Evolutionary conservation across 2,797 vertebrate genomes (phyloP), one percentile per base, ranked within the genome.

Genomic region (Perodicticus potto): DNA sequence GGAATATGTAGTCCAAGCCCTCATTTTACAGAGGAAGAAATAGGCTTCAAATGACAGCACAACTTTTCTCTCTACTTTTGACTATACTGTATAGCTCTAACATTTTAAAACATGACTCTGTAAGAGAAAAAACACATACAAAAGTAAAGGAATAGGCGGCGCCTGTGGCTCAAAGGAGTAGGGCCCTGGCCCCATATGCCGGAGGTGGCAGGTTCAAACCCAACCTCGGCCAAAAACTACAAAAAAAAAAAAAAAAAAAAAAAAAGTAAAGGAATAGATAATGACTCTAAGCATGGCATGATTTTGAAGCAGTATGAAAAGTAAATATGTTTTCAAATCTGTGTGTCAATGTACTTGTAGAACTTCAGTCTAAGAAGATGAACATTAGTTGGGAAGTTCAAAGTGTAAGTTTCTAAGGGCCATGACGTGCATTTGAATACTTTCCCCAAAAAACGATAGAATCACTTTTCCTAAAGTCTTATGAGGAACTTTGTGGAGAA

Each of bases 401-500:
- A 74, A 43, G 29, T 59, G 3, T 94, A 80, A 25, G 40, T 63
- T 69, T 85, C n/a, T 70, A 73, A 74, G 80, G 53, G 20, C 77
- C 11, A 74, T 7, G 85, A 40, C 20, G 57, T 27, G 3, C 29
- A 91, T 78, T 74, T 94, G 40, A 96, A 95, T 86, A 72, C 12
- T 92, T 94, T 86, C 78, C 70, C 55, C 81, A 85, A 81, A 80
- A 94, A 90, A 96, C 1, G 12, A 94, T 25, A 67, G 59, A 96
- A 86, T 92, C 34, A 4, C 34, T 80, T 91, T 84, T 93, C 57
- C 70, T 95, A 59, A 29, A 80, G 55, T 37, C 16, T 81, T 93
- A 57, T 53, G 20, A 93, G 92, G 69, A 95, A 92, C n/a, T 85
- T 86, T 76, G 82, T 86, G 37, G 93, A 95, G 82, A 95, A 95